Base-by-base conservation (phyloP, 2,113 vertebrate genomes). In the Brachypteracias leptosomus region DNA sequence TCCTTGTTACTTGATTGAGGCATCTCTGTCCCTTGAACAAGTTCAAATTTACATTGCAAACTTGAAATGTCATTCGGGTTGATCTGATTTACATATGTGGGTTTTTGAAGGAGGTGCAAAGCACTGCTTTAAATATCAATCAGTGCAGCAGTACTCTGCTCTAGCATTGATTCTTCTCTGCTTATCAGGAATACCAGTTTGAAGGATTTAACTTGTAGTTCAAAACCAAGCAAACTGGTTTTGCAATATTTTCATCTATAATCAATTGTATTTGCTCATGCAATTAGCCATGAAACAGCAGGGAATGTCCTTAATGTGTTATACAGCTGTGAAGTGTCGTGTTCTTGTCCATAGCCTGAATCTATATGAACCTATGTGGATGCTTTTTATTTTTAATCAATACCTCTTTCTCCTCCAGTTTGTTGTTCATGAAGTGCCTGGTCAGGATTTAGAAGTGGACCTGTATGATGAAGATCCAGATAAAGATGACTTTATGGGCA, bases 401-500 rank as follows among this genome's bases (percentile, higher is more conserved):
- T 80, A 47, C 31, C 13, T 54, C 13, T 77, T 79, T 93, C 33
- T 94, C 26, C 29, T 82, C 35, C 94, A 99, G 99, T 99, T 99
- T 98, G 98, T 99, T 66, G 97, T 99, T 79, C 99, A 99, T 62
- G 99, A 99, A 94, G 97, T 99, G 8, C 99, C 99, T 13, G 99
- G 99, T 29, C 99, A 99, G 86, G 99, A 99, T 95, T 97, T 99
- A 96, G 99, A 99, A 91, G 38, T 99, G 72, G 99, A 99, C 81
- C 78, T 99, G 31, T 99, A 95, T 0, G 99, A 99, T 16, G 99
- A 99, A 92, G 99, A 99, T 94, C 97, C 98, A 2, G 99, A 99
- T 94, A 99, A 98, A 97, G 99, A 99, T 40, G 99, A 99, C 96
- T 98, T 98, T 81, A 97, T 99, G 91, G 99, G 99, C 98, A 98